Base-by-base conservation (phyloP, 1,140 invertebrate genomes). In the Drosophila guanche region DNA sequence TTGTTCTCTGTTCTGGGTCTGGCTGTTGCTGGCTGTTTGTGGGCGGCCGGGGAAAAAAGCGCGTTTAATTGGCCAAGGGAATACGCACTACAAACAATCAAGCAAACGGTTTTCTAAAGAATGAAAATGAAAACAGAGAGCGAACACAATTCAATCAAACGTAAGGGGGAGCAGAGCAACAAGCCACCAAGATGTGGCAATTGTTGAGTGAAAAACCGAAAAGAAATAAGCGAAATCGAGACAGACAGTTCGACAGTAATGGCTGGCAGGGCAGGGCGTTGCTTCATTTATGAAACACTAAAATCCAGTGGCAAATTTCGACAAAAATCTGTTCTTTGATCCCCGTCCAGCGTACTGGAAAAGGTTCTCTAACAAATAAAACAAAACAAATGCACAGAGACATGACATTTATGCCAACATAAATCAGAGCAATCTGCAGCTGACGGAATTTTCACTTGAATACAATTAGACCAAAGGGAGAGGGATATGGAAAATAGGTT, bases 21-120 rank as follows among this genome's bases (percentile, higher is more conserved):
- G 65, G 46, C 10, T 51, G 27, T 29, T 41, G 12, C 27, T n/a
- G n/a, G n/a, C n/a, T n/a, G 33, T 55, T 55, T 76, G 69, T 52
- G 48, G 77, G 55, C 57, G 76, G 70, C 58, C 60, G 58, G 58
- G 58, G 58, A 79, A 79, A 79, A 68, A 73, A 56, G 79, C 76
- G 79, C 76, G 76, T 86, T 86, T 84, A 86, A 84, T 84, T 86
- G 80, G 77, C 79, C 77, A 86, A 86, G 80, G 80, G 80, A 86
- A 85, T 84, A 85, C 81, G 63, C 46, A 51, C 58, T 60, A 67
- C 45, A 66, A 55, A 60, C 22, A 63, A 54, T 51, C 41, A 72
- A 40, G 37, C 27, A 20, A 63, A 65, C 46, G 62, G 60, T 60
- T 57, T 53, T 1, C 37, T 52, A 23, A 50, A 51, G 67, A 73